Base-by-base conservation (phyloP, 2,888 invertebrate genomes). In the Drosophila longiperda region DNA sequence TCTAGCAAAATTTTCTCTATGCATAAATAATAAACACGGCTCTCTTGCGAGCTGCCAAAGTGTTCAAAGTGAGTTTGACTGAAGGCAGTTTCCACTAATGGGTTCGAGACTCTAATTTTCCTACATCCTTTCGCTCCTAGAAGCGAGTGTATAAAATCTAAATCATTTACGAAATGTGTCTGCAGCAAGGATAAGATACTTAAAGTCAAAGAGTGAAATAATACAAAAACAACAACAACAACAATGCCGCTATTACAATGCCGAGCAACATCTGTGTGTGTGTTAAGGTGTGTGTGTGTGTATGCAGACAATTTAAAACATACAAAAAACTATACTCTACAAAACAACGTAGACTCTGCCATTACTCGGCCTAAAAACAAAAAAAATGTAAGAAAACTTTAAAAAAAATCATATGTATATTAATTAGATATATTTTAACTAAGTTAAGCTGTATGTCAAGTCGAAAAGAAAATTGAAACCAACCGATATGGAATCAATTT, bases 111-210 rank as follows among this genome's bases (percentile, higher is more conserved):
- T 34, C 48, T 59, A 73, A 66, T 53, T 66, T 66, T 48, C 53
- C 57, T 38, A n/a, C 42, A 38, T 20, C 48, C 49, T 23, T 17
- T 29, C 36, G 23, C 20, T 49, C 49, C 60, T 49, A 40, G 26
- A 50, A 57, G 17, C 38, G 53, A 66, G 61, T 67, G 73, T 49
- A 59, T 38, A 53, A 82, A 76, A 83, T 84, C 80, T 86, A 68
- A 80, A 83, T 83, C 73, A 87, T 89, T 89, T 86, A 78, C 73
- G 60, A 86, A 84, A 78, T 78, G 83, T 55, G n/a, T 29, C 36
- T 88, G 75, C 81, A 66, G 67, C 71, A 70, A 55, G 69, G 64
- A 53, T 68, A 61, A 48, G 80, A 76, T 80, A 86, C 68, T 81
- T 67, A 61, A 75, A 80, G 87, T 80, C 83, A 86, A 88, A 83